phyloP scores from a whole-genome alignment of 1,140 invertebrate genomes.

The Atta colombica region DNA sequence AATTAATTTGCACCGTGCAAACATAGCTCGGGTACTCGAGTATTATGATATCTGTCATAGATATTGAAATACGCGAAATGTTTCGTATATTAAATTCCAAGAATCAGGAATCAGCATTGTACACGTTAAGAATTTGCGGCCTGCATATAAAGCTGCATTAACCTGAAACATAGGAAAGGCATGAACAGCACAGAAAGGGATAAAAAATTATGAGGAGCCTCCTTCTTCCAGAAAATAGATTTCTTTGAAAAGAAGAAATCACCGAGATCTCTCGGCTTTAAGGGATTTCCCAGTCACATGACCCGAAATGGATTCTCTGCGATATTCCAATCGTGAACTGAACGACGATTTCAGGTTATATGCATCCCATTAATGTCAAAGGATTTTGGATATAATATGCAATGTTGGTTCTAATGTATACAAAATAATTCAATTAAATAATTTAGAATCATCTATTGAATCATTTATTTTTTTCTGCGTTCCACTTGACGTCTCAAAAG shows the following conservation, averaged over 20 bases:
- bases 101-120: background rate
- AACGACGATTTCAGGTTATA: slow-evolving; percentile 24
- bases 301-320: slow-evolving; percentile 56
- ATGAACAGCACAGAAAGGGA: background rate
- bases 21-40: background rate
- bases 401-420: background rate
- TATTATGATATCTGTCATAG: background rate
- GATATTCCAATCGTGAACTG: slow-evolving; percentile 24
- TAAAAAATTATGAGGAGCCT: slow-evolving; percentile 18
- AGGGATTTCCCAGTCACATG: slow-evolving; percentile 68
- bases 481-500: background rate
- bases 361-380: slow-evolving; percentile 50
- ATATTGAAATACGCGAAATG: slow-evolving; percentile 33
- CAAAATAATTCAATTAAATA: background rate
- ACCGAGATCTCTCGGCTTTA: slow-evolving; percentile 69
- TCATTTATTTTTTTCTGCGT: background rate
- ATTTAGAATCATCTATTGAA: no score
- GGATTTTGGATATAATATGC: background rate
- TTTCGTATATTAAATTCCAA: slow-evolving; percentile 50
- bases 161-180: background rate
- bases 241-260: slow-evolving; percentile 42
- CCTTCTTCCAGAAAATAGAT: slow-evolving; percentile 11
- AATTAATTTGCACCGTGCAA: slow-evolving; percentile 25
- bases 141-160: slow-evolving; percentile 31
- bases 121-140: background rate